A percentile compares a stretch with the other conserved stretches of the same genome.
These are phyloP conservation scores for Planococcus citri DNA, from an alignment of 1,140 invertebrate species.

Conservation along the genomic window DNA sequence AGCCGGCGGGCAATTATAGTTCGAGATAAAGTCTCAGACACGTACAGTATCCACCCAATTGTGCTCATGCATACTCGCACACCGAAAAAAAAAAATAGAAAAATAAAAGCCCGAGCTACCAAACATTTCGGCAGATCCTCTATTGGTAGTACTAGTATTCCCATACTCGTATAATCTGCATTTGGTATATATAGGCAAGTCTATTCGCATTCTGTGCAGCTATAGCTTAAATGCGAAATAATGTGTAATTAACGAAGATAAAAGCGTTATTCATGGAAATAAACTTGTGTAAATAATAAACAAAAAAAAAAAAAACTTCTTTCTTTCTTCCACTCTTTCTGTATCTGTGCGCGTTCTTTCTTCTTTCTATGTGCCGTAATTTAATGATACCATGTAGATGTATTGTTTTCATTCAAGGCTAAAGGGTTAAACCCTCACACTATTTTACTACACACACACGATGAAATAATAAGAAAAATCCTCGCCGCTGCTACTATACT, in stretches of 20 bases:
- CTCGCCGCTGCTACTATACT: neutral
- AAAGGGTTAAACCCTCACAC: neutral
- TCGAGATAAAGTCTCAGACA: conserved; percentile 13
- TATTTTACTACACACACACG: too few relatives aligned
- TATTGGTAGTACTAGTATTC: neutral
- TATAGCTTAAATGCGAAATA: neutral
- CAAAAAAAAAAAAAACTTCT: too few relatives aligned
- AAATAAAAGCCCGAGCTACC: too few relatives aligned
- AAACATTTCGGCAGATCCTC: too few relatives aligned
- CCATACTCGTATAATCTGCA: neutral
- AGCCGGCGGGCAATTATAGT: neutral
- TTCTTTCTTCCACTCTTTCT: too few relatives aligned
- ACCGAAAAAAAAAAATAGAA: too few relatives aligned
- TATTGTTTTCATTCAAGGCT: neutral
- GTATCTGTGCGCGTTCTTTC: too few relatives aligned
- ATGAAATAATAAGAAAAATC: too few relatives aligned
- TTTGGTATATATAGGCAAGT: too few relatives aligned
- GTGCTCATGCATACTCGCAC: neutral
- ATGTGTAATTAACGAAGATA: conserved; percentile 7
- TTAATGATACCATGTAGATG: neutral
- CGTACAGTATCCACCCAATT: conserved; percentile 10
- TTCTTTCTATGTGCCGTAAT: neutral
- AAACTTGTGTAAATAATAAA: conserved; percentile 4
- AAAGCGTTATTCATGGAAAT: neutral
- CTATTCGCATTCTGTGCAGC: neutral